These are phyloP conservation scores for Sebastes taczanowskii DNA, from an alignment of 2,797 vertebrate species.

Conservation along the genomic window DNA sequence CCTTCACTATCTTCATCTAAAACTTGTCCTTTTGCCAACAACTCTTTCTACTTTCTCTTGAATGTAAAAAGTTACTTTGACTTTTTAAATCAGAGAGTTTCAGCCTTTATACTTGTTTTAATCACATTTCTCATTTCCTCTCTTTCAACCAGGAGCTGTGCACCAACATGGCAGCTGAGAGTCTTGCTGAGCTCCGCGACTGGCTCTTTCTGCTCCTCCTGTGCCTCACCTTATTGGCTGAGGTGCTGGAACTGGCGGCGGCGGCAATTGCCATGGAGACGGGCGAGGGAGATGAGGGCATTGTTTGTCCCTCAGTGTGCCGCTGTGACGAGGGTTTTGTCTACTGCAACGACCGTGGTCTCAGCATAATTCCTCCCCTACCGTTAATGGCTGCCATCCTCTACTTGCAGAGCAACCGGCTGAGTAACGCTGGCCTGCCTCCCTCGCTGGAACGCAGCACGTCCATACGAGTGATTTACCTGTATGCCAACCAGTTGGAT, in stretches of 20 bases:
- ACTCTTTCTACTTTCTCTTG: slow-evolving; percentile 6
- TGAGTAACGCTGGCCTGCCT: slow-evolving; percentile 90
- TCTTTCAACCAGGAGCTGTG: slow-evolving; percentile 58
- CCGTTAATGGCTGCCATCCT: slow-evolving; percentile 92
- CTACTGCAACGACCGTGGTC: slow-evolving; percentile 95
- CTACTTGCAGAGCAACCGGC: slow-evolving; percentile 97
- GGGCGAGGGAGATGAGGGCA: slow-evolving; percentile 81
- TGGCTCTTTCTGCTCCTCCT: slow-evolving; percentile 92
- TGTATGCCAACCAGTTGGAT: slow-evolving; percentile 94
- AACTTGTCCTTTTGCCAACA: neutral
- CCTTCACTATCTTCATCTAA: neutral
- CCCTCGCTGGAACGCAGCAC: slow-evolving; percentile 83
- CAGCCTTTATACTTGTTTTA: slow-evolving; percentile 29
- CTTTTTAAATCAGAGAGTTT: slow-evolving; percentile 11
- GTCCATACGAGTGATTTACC: slow-evolving; percentile 90
- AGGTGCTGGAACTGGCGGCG: slow-evolving; percentile 87
- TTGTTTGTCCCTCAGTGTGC: slow-evolving; percentile 90
- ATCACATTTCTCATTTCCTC: slow-evolving; percentile 45
- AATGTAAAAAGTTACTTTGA: slow-evolving; percentile 5
- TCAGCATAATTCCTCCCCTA: slow-evolving; percentile 90
- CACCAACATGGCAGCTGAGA: slow-evolving; percentile 83
- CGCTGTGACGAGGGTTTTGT: slow-evolving; percentile 93
- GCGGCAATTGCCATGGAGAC: slow-evolving; percentile 84
- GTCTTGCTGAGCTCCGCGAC: slow-evolving; percentile 89
- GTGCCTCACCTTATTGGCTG: slow-evolving; percentile 90